Percentiles rank a stretch among this genome's conserved stretches.
These are phyloP conservation scores for Solenodon paradoxus DNA, from an alignment of 2,113 vertebrate genomes.

Conservation along the genomic window DNA sequence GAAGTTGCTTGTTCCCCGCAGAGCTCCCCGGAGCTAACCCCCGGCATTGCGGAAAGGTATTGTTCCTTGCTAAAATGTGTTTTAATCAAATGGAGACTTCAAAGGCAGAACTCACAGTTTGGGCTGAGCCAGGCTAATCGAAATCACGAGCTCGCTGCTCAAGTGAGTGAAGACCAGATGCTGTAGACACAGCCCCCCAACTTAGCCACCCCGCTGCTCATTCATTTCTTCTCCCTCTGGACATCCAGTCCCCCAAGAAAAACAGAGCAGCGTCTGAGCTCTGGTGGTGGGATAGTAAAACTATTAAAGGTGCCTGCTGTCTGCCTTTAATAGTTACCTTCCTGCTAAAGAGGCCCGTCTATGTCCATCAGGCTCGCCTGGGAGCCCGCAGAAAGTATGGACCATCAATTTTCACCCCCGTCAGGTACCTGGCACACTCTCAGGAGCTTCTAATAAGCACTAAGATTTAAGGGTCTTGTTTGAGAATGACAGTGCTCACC, in stretches of 20 bases:
- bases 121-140: neutral
- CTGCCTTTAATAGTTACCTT: neutral
- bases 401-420: neutral
- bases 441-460: neutral
- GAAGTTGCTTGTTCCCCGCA: constrained; percentile 34
- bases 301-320: neutral
- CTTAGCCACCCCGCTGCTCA: neutral
- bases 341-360: neutral
- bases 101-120: neutral
- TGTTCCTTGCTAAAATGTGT: constrained; percentile 1
- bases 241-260: neutral
- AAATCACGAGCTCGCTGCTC: neutral
- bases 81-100: constrained; percentile 65
- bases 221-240: neutral
- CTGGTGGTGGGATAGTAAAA: neutral
- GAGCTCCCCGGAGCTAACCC: neutral
- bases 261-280: neutral
- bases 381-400: neutral
- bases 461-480: neutral
- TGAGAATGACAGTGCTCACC: neutral
- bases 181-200: neutral
- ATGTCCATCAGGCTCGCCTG: neutral
- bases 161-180: neutral
- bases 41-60: neutral
- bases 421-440: neutral